These are phyloP conservation scores for Clavelina lepadiformis DNA, from an alignment of 23 tunicate species.

Conservation along the genomic window DNA sequence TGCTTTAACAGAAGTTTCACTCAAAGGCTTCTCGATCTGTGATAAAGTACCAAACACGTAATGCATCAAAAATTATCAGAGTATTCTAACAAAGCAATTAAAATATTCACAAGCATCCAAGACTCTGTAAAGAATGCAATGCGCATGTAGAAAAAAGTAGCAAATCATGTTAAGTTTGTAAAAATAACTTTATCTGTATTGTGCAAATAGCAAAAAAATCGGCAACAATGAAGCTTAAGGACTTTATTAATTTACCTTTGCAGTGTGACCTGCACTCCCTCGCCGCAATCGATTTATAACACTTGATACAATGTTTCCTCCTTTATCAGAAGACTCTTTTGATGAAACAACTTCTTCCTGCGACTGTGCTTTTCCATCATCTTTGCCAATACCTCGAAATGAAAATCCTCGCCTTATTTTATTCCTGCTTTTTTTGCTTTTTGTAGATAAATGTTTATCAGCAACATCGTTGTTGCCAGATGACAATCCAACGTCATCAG, in stretches of 20 bases:
- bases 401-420: constrained; percentile 23
- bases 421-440: constrained; percentile 4
- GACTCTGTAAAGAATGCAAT: too few species aligned
- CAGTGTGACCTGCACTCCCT: constrained; percentile 31
- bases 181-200: too few species aligned
- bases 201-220: too few species aligned
- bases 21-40: too few species aligned
- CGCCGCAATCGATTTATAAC: constrained; percentile 44
- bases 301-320: constrained; percentile 18
- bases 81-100: too few species aligned
- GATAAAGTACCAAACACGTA: too few species aligned
- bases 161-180: too few species aligned
- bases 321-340: constrained; percentile 15
- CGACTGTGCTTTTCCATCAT: neutral
- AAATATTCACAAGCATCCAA: too few species aligned
- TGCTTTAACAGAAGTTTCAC: too few species aligned
- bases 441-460: neutral
- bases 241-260: constrained; percentile 19
- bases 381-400: neutral
- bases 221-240: too few species aligned
- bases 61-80: too few species aligned
- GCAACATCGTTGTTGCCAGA: neutral
- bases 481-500: constrained; percentile 26
- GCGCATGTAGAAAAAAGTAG: too few species aligned
- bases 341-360: neutral